Percentiles rank a stretch among this genome's conserved stretches.
Conservation (phyloP, 2,888 invertebrate species). For the Sepioteuthis lessoniana region DNA sequence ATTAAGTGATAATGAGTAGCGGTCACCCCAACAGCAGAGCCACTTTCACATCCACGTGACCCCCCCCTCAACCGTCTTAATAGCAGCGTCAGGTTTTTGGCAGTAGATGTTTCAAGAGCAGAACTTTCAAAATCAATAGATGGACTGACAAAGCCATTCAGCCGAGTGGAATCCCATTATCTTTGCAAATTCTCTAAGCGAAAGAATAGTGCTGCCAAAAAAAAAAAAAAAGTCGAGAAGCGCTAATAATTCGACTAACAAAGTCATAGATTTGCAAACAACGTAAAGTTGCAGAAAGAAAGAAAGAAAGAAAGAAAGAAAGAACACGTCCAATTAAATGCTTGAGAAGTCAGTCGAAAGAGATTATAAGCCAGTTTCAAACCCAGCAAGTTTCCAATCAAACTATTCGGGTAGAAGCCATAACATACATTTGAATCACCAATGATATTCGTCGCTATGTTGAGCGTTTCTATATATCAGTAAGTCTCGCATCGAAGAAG, state of each 20-base stretch:
- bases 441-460: too few relatives aligned
- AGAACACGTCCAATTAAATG: not conserved
- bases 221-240: not conserved
- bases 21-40: not conserved
- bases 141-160: constrained; percentile 11
- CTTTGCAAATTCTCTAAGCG: not conserved
- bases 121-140: not conserved
- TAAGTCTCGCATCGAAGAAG: too few relatives aligned
- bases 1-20: constrained; percentile 10
- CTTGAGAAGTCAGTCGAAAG: not conserved
- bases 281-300: too few relatives aligned
- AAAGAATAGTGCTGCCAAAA: not conserved
- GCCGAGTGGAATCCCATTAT: constrained; percentile 5
- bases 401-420: too few relatives aligned
- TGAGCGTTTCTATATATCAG: too few relatives aligned
- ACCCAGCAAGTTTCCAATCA: too few relatives aligned
- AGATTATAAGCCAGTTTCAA: not conserved
- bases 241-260: not conserved
- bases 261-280: not conserved
- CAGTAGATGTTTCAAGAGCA: not conserved
- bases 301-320: not conserved
- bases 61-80: not conserved
- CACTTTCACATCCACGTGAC: too few relatives aligned
- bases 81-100: not conserved
- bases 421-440: too few relatives aligned